Conservation (phyloP, 2,113 vertebrate genomes). For the Empidonax traillii region DNA sequence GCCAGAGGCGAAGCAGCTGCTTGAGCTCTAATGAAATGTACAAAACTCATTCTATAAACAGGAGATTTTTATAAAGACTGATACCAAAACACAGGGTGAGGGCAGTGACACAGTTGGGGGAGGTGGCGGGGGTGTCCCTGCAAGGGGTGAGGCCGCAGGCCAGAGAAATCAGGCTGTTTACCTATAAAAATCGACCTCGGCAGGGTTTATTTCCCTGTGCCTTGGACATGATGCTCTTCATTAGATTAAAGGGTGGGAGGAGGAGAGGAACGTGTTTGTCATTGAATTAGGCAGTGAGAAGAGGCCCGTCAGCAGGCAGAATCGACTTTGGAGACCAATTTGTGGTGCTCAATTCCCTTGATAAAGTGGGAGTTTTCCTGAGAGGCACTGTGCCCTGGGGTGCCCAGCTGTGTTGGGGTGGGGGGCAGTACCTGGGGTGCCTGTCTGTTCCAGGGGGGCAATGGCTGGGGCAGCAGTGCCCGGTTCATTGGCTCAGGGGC, state of each 20-base stretch:
- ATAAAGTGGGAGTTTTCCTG: constrained; percentile 19
- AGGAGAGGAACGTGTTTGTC: constrained; percentile 53
- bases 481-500: too few species aligned
- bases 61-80: neutral
- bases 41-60: neutral
- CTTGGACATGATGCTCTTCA: constrained; percentile 9
- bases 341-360: constrained; percentile 8
- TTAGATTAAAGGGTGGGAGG: constrained; percentile 57
- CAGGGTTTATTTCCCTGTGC: constrained; percentile 24
- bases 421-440: neutral
- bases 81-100: neutral
- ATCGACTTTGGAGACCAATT: constrained; percentile 51
- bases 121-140: neutral
- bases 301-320: constrained; percentile 8
- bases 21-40: neutral
- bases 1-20: neutral
- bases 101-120: neutral
- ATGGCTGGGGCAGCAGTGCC: neutral
- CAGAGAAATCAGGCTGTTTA: constrained; percentile 41
- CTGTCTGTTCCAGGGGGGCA: neutral
- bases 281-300: constrained; percentile 47
- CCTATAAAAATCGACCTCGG: neutral
- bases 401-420: neutral
- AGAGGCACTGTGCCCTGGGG: fast-evolving
- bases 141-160: neutral